These are phyloP conservation scores for Gobio gobio DNA, from an alignment of 2,113 vertebrate genomes.

Conservation along the genomic window DNA sequence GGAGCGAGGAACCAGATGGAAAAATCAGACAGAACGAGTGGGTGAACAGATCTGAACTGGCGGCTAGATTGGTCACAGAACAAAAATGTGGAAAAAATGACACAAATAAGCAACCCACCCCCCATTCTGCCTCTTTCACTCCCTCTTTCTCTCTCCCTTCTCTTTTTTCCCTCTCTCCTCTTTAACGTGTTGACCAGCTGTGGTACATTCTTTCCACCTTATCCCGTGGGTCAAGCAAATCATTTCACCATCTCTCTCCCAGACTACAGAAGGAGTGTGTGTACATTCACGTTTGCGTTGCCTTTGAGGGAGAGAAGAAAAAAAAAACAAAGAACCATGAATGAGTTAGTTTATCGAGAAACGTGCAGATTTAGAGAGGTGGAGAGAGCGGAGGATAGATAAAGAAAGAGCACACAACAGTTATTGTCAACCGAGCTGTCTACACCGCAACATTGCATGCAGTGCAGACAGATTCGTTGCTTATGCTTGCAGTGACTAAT, in stretches of 20 bases:
- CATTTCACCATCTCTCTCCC: constrained; percentile 29
- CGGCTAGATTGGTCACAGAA: constrained; percentile 34
- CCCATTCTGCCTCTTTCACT: constrained; percentile 10
- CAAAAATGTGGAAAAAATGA: constrained; percentile 49
- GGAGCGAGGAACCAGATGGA: constrained; percentile 16
- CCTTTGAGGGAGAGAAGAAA: neutral
- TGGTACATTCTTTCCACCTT: constrained; percentile 49
- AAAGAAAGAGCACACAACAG: neutral
- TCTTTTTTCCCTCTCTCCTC: constrained; percentile 11
- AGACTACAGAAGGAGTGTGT: constrained; percentile 31
- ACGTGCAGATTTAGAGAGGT: constrained; percentile 21
- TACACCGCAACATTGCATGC: neutral
- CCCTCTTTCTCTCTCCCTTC: neutral
- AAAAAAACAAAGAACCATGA: constrained; percentile 14
- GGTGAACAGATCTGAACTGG: constrained; percentile 21
- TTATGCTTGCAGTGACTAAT: neutral
- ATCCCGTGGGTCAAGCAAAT: constrained; percentile 46
- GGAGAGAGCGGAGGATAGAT: constrained; percentile 11
- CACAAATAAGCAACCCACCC: constrained; percentile 27
- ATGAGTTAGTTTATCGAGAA: constrained; percentile 18
- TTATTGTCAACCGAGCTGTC: neutral
- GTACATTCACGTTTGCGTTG: constrained; percentile 7
- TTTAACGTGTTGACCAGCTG: constrained; percentile 49
- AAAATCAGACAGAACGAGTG: neutral
- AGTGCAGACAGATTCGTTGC: neutral